Conservation (phyloP, 2,888 invertebrate species). For the Brachylomia viminalis region DNA sequence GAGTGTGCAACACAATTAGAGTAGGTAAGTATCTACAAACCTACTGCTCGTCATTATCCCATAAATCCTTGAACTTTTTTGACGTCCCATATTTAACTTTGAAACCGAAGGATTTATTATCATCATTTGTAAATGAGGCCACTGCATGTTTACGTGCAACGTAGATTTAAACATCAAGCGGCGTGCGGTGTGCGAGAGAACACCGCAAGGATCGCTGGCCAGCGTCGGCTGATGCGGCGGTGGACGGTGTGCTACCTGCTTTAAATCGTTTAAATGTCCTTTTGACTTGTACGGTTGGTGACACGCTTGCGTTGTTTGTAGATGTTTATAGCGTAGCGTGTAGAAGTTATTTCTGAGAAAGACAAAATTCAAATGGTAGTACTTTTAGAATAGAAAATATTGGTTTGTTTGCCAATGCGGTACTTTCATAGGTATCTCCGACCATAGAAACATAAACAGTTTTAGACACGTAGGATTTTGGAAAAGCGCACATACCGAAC, state of each 20-base stretch:
- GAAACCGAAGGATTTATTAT: constrained; percentile 18
- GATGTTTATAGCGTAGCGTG: too few relatives aligned
- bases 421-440: constrained; percentile 15
- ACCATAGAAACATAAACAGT: constrained; percentile 19
- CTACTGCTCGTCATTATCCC: constrained; percentile 3
- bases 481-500: constrained; percentile 11
- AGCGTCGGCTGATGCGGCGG: constrained; percentile 4
- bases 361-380: too few relatives aligned
- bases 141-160: constrained; percentile 33
- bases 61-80: constrained; percentile 5
- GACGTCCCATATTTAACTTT: neutral
- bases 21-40: neutral
- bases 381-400: too few relatives aligned
- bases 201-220: constrained; percentile 36
- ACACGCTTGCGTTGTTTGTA: neutral
- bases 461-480: constrained; percentile 33
- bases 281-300: constrained; percentile 12
- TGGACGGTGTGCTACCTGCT: constrained; percentile 17
- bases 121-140: constrained; percentile 24
- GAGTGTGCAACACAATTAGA: neutral
- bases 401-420: neutral
- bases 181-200: constrained; percentile 42
- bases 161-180: constrained; percentile 48
- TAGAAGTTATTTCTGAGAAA: too few relatives aligned
- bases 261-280: constrained; percentile 18